These are phyloP conservation scores for Phalanger gymnotis DNA, from an alignment of 2,797 vertebrate genomes.

Conservation along the genomic window DNA sequence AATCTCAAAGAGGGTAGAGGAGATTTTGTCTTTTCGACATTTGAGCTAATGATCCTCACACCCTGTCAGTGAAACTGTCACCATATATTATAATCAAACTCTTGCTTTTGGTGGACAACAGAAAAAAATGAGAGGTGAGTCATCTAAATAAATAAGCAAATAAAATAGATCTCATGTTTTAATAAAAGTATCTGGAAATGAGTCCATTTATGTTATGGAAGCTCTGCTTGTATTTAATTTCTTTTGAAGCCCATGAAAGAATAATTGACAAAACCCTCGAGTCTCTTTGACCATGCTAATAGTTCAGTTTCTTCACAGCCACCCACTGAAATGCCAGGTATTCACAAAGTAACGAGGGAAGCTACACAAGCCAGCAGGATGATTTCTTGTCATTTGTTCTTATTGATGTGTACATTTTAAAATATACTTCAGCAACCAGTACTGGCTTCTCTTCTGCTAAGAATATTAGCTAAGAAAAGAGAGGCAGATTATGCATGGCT, in stretches of 20 bases:
- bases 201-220: neutral
- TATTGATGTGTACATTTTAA: neutral
- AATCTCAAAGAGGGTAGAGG: neutral
- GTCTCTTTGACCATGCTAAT: neutral
- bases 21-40: neutral
- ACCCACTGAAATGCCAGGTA: neutral
- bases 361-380: neutral
- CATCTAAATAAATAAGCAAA: neutral
- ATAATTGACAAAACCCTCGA: neutral
- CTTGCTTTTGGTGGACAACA: constrained; percentile 16
- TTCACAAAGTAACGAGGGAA: neutral
- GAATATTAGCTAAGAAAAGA: neutral
- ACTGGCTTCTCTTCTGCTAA: neutral
- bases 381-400: neutral
- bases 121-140: constrained; percentile 31
- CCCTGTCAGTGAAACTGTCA: neutral
- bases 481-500: neutral
- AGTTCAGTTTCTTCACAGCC: neutral
- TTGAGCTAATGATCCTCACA: neutral
- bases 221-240: constrained; percentile 14
- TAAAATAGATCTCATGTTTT: constrained; percentile 19
- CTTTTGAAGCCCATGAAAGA: neutral
- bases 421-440: neutral
- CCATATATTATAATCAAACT: constrained; percentile 11
- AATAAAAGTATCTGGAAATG: constrained; percentile 39